Evolutionary conservation across 64 coral and sea anemone genomes (phyloP).

Genomic region (Pocillopora verrucosa): DNA sequence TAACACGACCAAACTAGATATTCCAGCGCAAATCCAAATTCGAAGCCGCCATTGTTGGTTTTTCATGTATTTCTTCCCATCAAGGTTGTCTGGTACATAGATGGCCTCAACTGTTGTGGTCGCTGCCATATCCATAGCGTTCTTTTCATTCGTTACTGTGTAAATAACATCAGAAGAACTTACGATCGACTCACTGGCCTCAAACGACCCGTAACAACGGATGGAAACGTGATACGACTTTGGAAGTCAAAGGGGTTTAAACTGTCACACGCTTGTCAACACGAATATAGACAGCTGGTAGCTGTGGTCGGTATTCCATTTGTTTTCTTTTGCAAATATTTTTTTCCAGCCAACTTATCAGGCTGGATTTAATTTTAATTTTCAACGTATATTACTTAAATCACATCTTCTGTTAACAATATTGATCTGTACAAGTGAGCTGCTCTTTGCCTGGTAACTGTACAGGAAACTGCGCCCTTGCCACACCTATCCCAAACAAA

Average conservation of each 20-base stretch:
- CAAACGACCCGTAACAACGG: neutral
- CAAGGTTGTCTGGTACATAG: slow-evolving; percentile 39
- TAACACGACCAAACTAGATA: slow-evolving; percentile 51
- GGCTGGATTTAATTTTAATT: neutral
- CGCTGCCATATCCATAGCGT: slow-evolving; percentile 16
- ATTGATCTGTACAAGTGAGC: neutral
- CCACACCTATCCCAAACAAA: neutral
- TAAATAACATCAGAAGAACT: neutral
- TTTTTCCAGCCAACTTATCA: no score
- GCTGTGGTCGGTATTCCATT: neutral
- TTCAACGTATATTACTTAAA: neutral
- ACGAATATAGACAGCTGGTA: slow-evolving; percentile 13
- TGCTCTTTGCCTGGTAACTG: neutral
- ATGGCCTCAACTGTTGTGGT: slow-evolving; percentile 27
- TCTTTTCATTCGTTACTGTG: slow-evolving; percentile 5
- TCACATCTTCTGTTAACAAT: no score
- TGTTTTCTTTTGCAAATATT: no score
- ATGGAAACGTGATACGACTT: neutral
- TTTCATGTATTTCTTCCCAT: slow-evolving; percentile 45
- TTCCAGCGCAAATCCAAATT: slow-evolving; percentile 70
- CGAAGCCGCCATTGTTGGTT: slow-evolving; percentile 72
- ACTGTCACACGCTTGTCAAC: slow-evolving; percentile 24
- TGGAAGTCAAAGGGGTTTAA: slow-evolving; percentile 22
- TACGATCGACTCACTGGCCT: neutral
- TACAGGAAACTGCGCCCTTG: neutral